Base-by-base conservation (phyloP, 2,888 invertebrate genomes). In the Entomobrya multifasciata region DNA sequence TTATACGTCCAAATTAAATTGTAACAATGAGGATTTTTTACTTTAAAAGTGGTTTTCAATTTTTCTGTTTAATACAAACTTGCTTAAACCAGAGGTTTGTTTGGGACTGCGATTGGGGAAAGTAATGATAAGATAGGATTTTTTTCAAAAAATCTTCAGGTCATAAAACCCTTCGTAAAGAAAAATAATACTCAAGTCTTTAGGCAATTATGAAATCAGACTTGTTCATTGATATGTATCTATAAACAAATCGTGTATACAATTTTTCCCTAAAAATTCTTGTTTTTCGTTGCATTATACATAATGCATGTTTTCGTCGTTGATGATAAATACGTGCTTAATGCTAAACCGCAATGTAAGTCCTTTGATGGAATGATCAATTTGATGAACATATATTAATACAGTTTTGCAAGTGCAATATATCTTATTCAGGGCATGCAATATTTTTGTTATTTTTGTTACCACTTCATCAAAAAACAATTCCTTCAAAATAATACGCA, bases 291-390 rank as follows among this genome's bases (percentile, higher is more conserved):
- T n/a, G 13, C 74, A 74, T 44, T 47, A 44, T 72, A 47, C 27
- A 27, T 30, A 80, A 27, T 76, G 47, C 83, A 76, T 44, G 60
- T 83, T 22, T 15, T 22, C 8, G 22, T 6, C 25, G 57, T 62
- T 30, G 30, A n/a, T 30, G 1, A 3, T 1, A 41, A 36, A 65
- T 10, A 36, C 36, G 41, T 6, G n/a, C n/a, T n/a, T n/a, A n/a
- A n/a, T n/a, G n/a, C n/a, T 36, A 13, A 30, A 80, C 80, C 80
- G 52, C 86, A 80, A 57, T 81, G 81, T 77, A 81, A 81, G 81
- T 81, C 81, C 81, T 65, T 41, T 30, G 74, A 65, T 36, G 70
- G 47, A n/a, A 5, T 62, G 77, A 44, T 41, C 65, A 41, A 11
- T 20, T 41, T 20, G 17, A 41, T 74, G 60, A 76, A 76, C 76